Conservation (phyloP, 2,888 invertebrate genomes). For the Philhelius pedissequus region DNA sequence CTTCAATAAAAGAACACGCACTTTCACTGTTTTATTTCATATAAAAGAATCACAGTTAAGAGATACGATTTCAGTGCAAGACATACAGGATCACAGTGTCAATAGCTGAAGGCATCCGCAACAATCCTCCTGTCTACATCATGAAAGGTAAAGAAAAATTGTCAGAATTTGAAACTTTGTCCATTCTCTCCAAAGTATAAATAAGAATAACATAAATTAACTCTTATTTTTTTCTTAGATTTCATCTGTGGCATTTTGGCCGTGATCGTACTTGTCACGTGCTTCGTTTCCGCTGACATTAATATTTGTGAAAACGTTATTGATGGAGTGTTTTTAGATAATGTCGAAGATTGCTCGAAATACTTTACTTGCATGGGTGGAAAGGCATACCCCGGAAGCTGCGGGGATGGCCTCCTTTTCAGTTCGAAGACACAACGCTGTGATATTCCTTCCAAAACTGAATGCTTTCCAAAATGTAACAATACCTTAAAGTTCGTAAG, state of each 20-base stretch:
- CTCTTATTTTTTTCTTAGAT: constrained; percentile 11
- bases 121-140: constrained; percentile 1
- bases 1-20: constrained; percentile 31
- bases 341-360: constrained; percentile 68
- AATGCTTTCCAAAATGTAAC: constrained; percentile 72
- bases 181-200: too few species aligned
- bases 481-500: constrained; percentile 70
- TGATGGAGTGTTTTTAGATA: constrained; percentile 72
- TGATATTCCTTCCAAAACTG: constrained; percentile 64
- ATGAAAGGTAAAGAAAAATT: constrained; percentile 39
- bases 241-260: constrained; percentile 14
- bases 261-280: not conserved
- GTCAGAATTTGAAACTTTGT: too few species aligned
- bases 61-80: constrained; percentile 31
- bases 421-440: constrained; percentile 70
- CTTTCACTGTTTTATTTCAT: not conserved
- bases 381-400: constrained; percentile 69
- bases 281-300: constrained; percentile 24
- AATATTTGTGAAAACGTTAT: constrained; percentile 70
- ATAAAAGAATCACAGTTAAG: constrained; percentile 34
- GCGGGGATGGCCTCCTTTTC: constrained; percentile 63
- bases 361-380: constrained; percentile 73
- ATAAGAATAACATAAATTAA: too few species aligned
- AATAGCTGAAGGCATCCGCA: not conserved
- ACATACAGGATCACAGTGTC: constrained; percentile 1